Base-by-base conservation (phyloP, 2,888 invertebrate species). In the Lypha dubia region DNA sequence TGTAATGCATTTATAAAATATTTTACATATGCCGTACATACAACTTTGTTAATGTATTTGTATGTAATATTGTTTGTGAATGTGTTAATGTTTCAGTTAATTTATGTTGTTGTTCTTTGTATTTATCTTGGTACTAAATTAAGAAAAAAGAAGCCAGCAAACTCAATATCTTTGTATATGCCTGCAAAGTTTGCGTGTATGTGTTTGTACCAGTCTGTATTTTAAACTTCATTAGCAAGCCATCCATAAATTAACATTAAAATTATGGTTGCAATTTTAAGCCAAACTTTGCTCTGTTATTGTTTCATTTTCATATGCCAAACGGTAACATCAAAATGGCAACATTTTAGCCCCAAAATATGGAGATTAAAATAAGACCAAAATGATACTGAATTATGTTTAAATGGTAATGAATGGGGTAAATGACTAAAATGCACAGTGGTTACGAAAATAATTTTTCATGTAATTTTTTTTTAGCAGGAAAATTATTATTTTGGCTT, bases 211-310 rank as follows among this genome's bases (percentile, higher is more conserved):
- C 0, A 15, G 20, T 60, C 3, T 49, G 22, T 9, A 41, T 51
- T 35, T 77, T 68, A 70, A 79, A 83, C 68, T 79, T 83, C 83
- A 83, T 83, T 83, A 83, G 70, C 56, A 74, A 49, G 53, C 58
- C 32, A 70, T 56, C 70, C 62, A 83, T 83, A 83, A 83, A 83
- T 83, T 83, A 75, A 79, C 79, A 79, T 70, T n/a, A 41, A 83
- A 83, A 83, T 83, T 83, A 75, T 79, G 70, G 74, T 49, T 63
- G 63, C 74, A 76, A 70, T 71, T 67, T 68, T 13, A 9, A 63
- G 44, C 28, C 58, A 58, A 75, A 44, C 24, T 65, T 24, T 20
- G 41, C 24, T 56, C 17, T 63, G n/a, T n/a, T 32, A 38, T 65
- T 13, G 38, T 24, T 63, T n/a, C 65, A 32, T 49, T 44, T 22